Evolutionary conservation across 2,797 vertebrate genomes (phyloP), one percentile per base, ranked within the genome.

Genomic region (Centroberyx gerrardi): DNA sequence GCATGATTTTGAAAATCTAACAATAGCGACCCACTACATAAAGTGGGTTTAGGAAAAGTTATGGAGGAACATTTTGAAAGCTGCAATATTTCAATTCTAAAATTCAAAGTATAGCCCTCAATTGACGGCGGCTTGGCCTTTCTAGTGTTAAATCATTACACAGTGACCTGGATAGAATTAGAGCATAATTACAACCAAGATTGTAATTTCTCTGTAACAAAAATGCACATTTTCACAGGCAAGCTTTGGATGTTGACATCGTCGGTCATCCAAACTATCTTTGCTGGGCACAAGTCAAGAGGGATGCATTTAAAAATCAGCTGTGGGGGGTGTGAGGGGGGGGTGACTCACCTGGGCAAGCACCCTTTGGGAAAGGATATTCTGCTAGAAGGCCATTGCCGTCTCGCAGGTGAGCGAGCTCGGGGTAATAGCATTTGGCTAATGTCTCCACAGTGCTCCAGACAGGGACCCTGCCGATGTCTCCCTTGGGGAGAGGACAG

Each of bases 381-480:
- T 95, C 91, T 80, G 93, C 91, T 62, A 95, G 93, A 58, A 94
- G 93, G 83, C 93, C 93, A 84, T 70, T 91, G 86, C 87, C 73
- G 73, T 94, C 94, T 90, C 93, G 90, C 91, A 95, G 92, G 90
- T 94, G 93, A 84, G 94, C 92, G 18, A 94, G 91, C 85, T 94
- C 94, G 8, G 92, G 91, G 87, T 95, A 94, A 94, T 94, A 94
- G 88, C 92, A 93, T 92, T 95, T 94, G 84, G 93, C 92, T 93
- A 94, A 91, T 53, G 93, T 92, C 90, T 94, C 93, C 94, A 94
- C 89, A 46, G 93, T 93, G 90, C 92, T 93, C 93, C 93, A 93
- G 92, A 92, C 87, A 7, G 92, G 92, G 92, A 93, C 93, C 87
- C 93, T 92, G 90, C 90, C 86, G 84, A 94, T 87, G 91, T 95